Conservation (phyloP, 2,797 vertebrate species). For the Florisuga fusca region DNA sequence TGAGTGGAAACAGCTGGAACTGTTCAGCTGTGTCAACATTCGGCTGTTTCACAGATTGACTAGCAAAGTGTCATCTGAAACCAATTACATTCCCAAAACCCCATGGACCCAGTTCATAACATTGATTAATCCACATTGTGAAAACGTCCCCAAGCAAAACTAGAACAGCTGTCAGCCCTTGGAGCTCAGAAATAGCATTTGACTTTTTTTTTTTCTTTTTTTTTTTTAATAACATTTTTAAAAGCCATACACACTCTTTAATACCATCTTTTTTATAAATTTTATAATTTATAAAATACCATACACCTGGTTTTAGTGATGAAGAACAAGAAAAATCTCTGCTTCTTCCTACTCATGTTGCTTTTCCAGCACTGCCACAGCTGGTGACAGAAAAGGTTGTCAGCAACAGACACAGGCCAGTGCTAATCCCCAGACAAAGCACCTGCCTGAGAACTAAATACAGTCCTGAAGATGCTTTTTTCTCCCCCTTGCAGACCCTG, state of each 20-base stretch:
- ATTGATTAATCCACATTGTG: conserved; percentile 85
- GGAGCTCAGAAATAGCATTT: conserved; percentile 68
- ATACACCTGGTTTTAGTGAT: neutral
- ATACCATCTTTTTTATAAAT: conserved; percentile 24
- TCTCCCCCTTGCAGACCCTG: neutral
- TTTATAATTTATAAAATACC: neutral
- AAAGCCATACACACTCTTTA: neutral
- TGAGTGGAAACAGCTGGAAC: conserved; percentile 82
- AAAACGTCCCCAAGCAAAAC: conserved; percentile 84
- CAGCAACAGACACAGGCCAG: neutral
- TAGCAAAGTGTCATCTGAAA: conserved; percentile 85
- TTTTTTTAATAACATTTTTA: neutral
- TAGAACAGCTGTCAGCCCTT: conserved; percentile 80
- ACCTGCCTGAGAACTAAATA: neutral
- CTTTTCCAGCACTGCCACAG: neutral
- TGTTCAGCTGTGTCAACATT: conserved; percentile 83
- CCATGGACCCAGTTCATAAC: conserved; percentile 83
- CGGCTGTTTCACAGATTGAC: conserved; percentile 80
- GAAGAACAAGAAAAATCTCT: neutral
- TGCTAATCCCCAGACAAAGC: neutral
- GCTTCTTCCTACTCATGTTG: neutral
- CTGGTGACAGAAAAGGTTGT: neutral
- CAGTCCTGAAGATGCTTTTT: neutral
- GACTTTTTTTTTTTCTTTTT: conserved; percentile 8
- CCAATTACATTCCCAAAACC: conserved; percentile 85